Evolutionary conservation across 2,797 vertebrate genomes (phyloP).

Genomic region (Cryptoblepharus egeriae): DNA sequence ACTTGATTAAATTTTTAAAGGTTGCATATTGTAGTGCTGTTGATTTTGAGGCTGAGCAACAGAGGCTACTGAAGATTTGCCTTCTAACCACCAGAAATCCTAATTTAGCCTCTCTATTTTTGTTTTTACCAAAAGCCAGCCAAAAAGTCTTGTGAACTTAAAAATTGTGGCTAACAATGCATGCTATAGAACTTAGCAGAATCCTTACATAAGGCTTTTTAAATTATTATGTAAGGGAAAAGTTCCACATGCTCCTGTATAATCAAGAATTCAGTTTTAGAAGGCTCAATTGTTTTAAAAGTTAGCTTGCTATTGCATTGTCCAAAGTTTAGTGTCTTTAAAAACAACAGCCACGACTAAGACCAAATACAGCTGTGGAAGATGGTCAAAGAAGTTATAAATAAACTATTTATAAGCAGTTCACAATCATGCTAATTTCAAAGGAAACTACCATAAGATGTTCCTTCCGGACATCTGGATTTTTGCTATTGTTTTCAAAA

Average conservation of each 20-base stretch:
- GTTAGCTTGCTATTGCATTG: neutral
- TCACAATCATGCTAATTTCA: slow-evolving; percentile 73
- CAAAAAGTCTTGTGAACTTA: too few relatives aligned
- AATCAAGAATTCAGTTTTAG: neutral
- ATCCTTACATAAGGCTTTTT: too few relatives aligned
- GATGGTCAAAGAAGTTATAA: neutral
- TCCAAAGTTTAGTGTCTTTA: neutral
- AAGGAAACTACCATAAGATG: slow-evolving; percentile 61
- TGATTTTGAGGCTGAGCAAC: too few relatives aligned
- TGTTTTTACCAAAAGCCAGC: too few relatives aligned
- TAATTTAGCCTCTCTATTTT: neutral
- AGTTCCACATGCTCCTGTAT: too few relatives aligned
- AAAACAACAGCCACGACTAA: neutral
- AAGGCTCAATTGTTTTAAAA: neutral
- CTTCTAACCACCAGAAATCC: neutral
- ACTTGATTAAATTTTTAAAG: neutral
- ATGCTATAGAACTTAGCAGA: too few relatives aligned
- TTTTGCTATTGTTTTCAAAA: slow-evolving; percentile 76
- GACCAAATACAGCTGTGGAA: neutral
- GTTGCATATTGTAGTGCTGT: neutral
- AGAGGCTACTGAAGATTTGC: too few relatives aligned
- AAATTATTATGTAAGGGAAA: too few relatives aligned
- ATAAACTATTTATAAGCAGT: slow-evolving; percentile 53
- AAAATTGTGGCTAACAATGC: too few relatives aligned
- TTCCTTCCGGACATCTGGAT: slow-evolving; percentile 81